These are phyloP conservation scores for Xenops minutus DNA, from an alignment of 2,797 vertebrate species.

Conservation along the genomic window DNA sequence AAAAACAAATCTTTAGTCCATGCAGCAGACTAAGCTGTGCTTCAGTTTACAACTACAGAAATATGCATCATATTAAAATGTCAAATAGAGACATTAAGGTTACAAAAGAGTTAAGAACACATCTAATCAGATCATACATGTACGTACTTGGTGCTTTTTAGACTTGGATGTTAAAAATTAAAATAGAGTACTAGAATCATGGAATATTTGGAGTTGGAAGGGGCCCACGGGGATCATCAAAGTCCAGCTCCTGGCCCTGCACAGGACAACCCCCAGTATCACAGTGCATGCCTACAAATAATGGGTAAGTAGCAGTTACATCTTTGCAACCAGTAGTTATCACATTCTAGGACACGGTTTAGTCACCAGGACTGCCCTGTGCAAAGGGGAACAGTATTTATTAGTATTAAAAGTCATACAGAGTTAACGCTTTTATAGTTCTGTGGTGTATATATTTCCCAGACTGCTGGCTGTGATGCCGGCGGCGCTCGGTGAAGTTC, in stretches of 20 bases:
- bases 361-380: neutral
- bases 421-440: too few species aligned
- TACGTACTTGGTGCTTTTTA: neutral
- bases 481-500: fast-evolving
- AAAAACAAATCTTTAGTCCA: fast-evolving
- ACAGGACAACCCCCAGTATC: neutral
- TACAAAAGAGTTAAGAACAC: neutral
- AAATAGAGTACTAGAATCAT: neutral
- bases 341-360: neutral
- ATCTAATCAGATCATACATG: too few species aligned
- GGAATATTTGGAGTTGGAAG: neutral
- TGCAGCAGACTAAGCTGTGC: fast-evolving
- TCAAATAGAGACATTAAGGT: neutral
- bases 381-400: neutral
- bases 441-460: fast-evolving
- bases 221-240: neutral
- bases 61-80: neutral
- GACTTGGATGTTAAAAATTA: neutral
- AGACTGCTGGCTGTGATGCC: fast-evolving
- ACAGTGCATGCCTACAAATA: neutral
- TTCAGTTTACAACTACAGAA: neutral
- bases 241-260: neutral
- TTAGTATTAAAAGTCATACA: neutral
- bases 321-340: neutral
- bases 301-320: neutral